Conservation (phyloP, 1,140 invertebrate species). For the Cydia splendana region DNA sequence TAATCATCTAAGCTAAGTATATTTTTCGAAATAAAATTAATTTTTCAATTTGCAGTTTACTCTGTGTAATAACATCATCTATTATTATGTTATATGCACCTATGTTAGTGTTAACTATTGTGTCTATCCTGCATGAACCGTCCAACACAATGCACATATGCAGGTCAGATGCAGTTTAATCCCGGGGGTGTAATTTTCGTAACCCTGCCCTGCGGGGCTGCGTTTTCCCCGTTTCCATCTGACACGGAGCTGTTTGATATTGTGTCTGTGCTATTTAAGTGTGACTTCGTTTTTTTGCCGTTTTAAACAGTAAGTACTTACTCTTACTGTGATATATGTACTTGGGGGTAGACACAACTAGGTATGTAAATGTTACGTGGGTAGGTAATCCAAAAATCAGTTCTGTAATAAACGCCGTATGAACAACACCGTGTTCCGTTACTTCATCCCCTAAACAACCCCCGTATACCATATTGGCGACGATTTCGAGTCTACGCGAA, state of each 20-base stretch:
- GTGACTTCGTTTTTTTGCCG: not conserved
- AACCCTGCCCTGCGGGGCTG: constrained; percentile 63
- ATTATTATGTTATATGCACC: not conserved
- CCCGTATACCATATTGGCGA: too few species aligned
- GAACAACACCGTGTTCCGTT: too few species aligned
- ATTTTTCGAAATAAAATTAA: too few species aligned
- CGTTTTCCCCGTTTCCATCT: constrained; percentile 40
- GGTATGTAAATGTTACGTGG: too few species aligned
- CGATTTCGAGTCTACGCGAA: too few species aligned
- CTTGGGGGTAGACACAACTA: too few species aligned
- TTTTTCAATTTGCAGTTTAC: too few species aligned
- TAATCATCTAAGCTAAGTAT: too few species aligned
- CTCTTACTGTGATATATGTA: too few species aligned
- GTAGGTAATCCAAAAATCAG: too few species aligned
- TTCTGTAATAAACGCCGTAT: too few species aligned
- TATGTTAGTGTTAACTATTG: constrained; percentile 8
- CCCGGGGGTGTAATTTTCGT: constrained; percentile 74
- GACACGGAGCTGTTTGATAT: constrained; percentile 40
- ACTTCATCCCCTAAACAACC: too few species aligned
- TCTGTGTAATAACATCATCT: not conserved
- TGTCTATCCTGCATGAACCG: constrained; percentile 43
- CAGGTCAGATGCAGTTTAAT: constrained; percentile 69
- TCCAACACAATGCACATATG: constrained; percentile 63
- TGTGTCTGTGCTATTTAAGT: constrained; percentile 33
- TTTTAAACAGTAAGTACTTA: not conserved